A percentile compares a stretch with the other conserved stretches of the same genome.
These are phyloP conservation scores for Copidosoma floridanum DNA, from an alignment of 1,140 invertebrate genomes.

Conservation along the genomic window DNA sequence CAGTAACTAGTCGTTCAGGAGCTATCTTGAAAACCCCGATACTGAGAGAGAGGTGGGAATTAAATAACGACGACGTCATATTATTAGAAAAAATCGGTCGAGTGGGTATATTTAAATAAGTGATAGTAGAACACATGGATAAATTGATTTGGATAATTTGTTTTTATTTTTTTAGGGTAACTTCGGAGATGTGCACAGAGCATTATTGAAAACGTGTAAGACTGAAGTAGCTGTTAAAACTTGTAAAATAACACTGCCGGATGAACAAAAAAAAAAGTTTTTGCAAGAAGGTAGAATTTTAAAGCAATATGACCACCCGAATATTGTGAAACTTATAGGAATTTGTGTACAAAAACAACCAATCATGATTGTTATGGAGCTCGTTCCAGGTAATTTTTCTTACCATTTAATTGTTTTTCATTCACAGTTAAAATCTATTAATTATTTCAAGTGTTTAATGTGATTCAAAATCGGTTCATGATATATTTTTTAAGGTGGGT, in stretches of 20 bases:
- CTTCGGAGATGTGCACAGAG: conserved; percentile 96
- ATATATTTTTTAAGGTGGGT: conserved; percentile 80
- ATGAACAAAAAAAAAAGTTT: conserved; percentile 96
- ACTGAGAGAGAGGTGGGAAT: conserved; percentile 90
- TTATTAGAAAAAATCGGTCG: conserved; percentile 92
- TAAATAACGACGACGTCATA: conserved; percentile 94
- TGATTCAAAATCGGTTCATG: not conserved
- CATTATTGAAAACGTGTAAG: conserved; percentile 72
- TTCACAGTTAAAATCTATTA: not conserved
- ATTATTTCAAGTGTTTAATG: not conserved
- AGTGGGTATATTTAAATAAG: conserved; percentile 60
- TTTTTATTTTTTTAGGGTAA: conserved; percentile 71
- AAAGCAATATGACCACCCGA: conserved; percentile 96
- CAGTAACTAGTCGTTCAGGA: conserved; percentile 89
- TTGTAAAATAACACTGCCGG: conserved; percentile 87
- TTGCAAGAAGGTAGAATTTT: conserved; percentile 92
- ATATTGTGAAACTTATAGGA: conserved; percentile 94
- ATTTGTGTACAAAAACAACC: conserved; percentile 98
- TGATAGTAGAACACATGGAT: no score
- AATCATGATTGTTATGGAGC: conserved; percentile 99
- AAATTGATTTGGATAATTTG: no score
- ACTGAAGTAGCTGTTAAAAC: conserved; percentile 95
- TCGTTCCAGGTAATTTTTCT: conserved; percentile 73
- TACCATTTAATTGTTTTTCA: conserved; percentile 12
- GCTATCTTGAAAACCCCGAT: conserved; percentile 86